Evolutionary conservation across 2,888 invertebrate species (phyloP).

Genomic region (Callyntrura sp.): DNA sequence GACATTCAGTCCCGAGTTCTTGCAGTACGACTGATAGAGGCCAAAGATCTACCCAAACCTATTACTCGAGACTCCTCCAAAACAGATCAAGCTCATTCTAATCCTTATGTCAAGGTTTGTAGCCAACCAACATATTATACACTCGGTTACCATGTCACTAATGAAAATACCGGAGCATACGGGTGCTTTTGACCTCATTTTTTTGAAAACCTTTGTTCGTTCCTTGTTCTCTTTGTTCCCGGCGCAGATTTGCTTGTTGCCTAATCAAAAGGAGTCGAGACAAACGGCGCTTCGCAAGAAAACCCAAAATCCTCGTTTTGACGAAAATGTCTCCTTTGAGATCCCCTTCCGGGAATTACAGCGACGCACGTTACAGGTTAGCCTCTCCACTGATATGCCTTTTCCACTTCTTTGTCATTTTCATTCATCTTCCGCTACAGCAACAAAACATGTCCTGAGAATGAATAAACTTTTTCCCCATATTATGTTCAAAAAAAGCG

Average conservation of each 20-base stretch:
- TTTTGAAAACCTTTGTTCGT: too few species aligned
- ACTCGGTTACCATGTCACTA: too few species aligned
- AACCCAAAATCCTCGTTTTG: conserved; percentile 86
- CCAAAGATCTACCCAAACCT: conserved; percentile 85
- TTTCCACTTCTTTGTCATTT: too few species aligned
- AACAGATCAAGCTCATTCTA: conserved; percentile 86
- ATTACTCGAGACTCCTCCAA: conserved; percentile 85
- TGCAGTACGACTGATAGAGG: conserved; percentile 85
- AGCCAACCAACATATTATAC: too few species aligned
- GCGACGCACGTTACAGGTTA: conserved; percentile 85
- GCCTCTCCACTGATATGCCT: not conserved
- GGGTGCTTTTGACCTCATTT: too few species aligned
- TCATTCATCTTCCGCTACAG: not conserved
- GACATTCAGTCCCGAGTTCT: conserved; percentile 79
- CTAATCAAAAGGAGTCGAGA: conserved; percentile 86
- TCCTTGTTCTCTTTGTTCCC: too few species aligned
- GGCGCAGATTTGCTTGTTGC: conserved; percentile 85
- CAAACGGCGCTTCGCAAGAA: conserved; percentile 86
- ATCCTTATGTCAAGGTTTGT: conserved; percentile 85
- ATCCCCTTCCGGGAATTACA: conserved; percentile 85
- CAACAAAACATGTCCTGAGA: not conserved
- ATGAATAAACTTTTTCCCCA: not conserved
- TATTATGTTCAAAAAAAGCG: not conserved
- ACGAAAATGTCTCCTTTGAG: conserved; percentile 86
- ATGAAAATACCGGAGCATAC: too few species aligned